phyloP scores from a whole-genome alignment of 2,797 vertebrate genomes.

The Trachops cirrhosus region DNA sequence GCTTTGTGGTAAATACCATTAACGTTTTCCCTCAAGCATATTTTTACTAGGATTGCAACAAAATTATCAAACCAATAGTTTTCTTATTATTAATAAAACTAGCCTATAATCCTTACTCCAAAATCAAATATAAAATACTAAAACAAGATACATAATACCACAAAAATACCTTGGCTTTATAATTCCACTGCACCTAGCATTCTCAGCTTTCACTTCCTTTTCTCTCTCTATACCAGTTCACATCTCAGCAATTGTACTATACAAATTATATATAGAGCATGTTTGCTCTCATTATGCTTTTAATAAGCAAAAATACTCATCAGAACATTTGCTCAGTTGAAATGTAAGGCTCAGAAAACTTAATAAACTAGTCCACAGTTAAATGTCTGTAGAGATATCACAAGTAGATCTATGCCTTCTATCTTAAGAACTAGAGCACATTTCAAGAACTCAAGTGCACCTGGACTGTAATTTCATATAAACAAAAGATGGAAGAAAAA shows the following conservation, averaged over 20 bases:
- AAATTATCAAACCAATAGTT: neutral
- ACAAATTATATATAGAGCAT: neutral
- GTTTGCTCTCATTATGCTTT: neutral
- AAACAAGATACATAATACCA: neutral
- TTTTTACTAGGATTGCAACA: neutral
- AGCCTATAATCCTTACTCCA: neutral
- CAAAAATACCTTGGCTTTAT: neutral
- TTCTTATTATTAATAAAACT: neutral
- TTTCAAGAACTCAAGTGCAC: neutral
- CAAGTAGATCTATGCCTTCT: neutral
- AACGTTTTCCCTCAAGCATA: neutral
- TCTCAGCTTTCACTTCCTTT: neutral
- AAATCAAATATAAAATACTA: neutral
- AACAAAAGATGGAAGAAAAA: neutral
- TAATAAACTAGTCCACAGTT: neutral
- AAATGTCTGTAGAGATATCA: neutral
- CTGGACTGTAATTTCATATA: neutral
- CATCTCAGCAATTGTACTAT: neutral
- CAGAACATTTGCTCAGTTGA: neutral
- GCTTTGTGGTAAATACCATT: neutral
- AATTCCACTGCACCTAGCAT: neutral
- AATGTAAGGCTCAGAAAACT: neutral
- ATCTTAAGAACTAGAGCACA: neutral
- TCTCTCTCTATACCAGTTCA: neutral
- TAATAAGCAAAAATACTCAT: neutral